Evolutionary conservation across 1,140 invertebrate species (phyloP).

Genomic region (Caenorhabditis brenneri): DNA sequence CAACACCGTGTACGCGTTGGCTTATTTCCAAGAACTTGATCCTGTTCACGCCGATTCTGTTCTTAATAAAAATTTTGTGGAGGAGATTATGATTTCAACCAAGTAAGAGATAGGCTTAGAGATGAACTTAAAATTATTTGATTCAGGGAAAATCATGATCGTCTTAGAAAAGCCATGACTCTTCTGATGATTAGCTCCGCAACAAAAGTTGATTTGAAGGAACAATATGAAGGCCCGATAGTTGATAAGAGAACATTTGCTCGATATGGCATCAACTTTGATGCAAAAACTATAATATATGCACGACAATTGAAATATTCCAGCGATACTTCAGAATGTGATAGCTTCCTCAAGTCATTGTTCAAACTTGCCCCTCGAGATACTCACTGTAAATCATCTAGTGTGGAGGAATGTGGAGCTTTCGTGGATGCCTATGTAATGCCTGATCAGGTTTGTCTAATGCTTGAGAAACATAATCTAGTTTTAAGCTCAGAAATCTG

Average conservation of each 20-base stretch:
- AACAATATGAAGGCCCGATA: background rate
- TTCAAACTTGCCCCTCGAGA: slow-evolving; percentile 13
- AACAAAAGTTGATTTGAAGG: background rate
- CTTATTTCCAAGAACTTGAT: slow-evolving; percentile 25
- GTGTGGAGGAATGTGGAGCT: slow-evolving; percentile 18
- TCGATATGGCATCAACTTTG: background rate
- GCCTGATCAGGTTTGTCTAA: slow-evolving; percentile 2
- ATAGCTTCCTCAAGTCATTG: background rate
- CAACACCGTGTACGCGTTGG: background rate
- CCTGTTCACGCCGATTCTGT: background rate
- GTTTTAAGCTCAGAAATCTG: background rate
- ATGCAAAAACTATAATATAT: background rate
- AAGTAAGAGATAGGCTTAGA: background rate
- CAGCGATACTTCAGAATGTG: background rate
- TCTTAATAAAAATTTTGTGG: background rate
- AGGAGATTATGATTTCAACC: background rate
- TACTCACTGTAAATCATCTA: background rate
- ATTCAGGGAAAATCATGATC: slow-evolving; percentile 17
- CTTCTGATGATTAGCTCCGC: slow-evolving; percentile 23
- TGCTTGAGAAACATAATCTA: background rate
- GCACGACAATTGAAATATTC: background rate
- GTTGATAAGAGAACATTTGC: slow-evolving; percentile 11
- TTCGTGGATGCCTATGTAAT: slow-evolving; percentile 16
- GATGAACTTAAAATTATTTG: background rate
- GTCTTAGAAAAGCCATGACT: background rate